phyloP scores from a whole-genome alignment of 1,140 invertebrate genomes.

The Pseudomyrmex sp. region DNA sequence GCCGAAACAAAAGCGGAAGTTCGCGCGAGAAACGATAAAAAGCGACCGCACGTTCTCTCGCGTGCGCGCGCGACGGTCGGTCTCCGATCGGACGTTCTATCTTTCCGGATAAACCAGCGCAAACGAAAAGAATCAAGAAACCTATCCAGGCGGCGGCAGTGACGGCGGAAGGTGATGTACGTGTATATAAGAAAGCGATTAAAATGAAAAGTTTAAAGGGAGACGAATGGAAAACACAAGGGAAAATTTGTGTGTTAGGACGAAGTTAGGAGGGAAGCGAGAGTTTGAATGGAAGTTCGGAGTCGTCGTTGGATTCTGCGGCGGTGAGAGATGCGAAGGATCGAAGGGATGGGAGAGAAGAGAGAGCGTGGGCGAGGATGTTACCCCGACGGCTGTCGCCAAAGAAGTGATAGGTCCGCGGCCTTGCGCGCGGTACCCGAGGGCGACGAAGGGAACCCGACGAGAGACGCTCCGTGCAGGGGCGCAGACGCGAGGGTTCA shows the following conservation, averaged over 20 bases:
- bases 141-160: background rate
- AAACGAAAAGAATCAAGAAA: background rate
- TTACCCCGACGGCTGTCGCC: conserved; percentile 83
- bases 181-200: background rate
- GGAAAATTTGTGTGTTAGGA: background rate
- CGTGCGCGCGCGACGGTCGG: background rate
- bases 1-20: background rate
- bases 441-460: conserved; percentile 58
- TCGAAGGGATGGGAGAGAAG: conserved; percentile 52
- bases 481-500: conserved; percentile 56
- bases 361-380: conserved; percentile 80
- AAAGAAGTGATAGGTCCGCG: conserved; percentile 84
- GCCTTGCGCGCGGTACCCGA: conserved; percentile 81
- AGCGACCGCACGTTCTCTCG: conserved; percentile 21
- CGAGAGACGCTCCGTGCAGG: background rate
- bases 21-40: conserved; percentile 32
- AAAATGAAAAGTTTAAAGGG: background rate
- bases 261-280: background rate
- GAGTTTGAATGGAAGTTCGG: conserved; percentile 43
- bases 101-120: background rate
- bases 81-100: background rate
- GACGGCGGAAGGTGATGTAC: too few relatives aligned
- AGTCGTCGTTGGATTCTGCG: conserved; percentile 54
- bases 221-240: conserved; percentile 5
- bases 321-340: conserved; percentile 54